Evolutionary conservation across 2,113 vertebrate genomes (phyloP), one percentile per base, ranked within the genome.

Genomic region (Strix uralensis): DNA sequence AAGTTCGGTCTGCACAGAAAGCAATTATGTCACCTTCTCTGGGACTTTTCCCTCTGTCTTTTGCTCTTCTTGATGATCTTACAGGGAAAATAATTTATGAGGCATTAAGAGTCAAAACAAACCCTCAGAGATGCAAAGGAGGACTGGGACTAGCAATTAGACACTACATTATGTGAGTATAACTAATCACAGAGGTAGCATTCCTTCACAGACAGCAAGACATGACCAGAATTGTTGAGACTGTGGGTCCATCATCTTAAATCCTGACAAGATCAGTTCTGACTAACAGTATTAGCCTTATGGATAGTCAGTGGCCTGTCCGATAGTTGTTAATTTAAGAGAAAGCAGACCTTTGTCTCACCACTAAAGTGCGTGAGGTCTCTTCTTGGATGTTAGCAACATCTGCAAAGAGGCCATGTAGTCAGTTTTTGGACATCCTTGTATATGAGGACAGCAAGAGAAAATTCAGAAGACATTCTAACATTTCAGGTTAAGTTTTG

Each of bases 81-180:
- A 73, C 7, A 93, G 32, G 30, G 30, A 96, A 95, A 94, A 95
- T 66, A 92, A 96, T 89, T 96, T 94, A 94, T 80, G 62, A 89
- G 55, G 30, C 44, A 74, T 75, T 90, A 80, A 63, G 72, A 96
- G 74, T 70, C 59, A 92, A 96, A 95, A 94, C n/a, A 94, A 95
- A 47, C 42, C 58, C 66, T 87, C 83, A 29, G 59, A 79, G 51
- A 83, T 73, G 25, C 42, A 86, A 78, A 95, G 19, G 9, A 58
- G 59, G 67, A 86, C 51, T 40, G 82, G 29, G 59, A 61, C 7
- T 44, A 51, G 72, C 66, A 95, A 81, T 92, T 85, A 79, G 52
- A 40, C 32, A 27, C 55, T 61, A n/a, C 62, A 58, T 92, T 73
- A 57, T 70, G 20, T 44, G 81, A 91, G 52, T 58, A 19, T 42